phyloP scores from a whole-genome alignment of 1,140 invertebrate genomes.

The Drosophila sproati region DNA sequence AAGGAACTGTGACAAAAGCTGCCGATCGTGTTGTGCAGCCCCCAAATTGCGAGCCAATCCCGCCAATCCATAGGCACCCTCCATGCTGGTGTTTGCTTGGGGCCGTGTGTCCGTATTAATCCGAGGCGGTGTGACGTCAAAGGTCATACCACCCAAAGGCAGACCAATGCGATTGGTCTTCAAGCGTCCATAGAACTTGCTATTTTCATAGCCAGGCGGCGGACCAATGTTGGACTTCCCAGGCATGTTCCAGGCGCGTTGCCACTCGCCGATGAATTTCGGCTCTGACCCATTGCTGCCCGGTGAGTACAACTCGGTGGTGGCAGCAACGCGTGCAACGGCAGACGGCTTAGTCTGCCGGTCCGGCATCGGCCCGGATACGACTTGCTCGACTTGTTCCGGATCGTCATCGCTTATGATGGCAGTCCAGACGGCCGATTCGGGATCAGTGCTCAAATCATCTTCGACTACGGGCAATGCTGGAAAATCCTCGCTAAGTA shows the following conservation, averaged over 20 bases:
- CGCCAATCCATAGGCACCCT: conserved; percentile 47
- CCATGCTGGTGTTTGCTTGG: background rate
- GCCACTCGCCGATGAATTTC: conserved; percentile 39
- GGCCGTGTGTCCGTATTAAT: no score
- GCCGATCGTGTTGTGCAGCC: conserved; percentile 18
- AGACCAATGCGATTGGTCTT: conserved; percentile 45
- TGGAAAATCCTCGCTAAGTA: conserved; percentile 65
- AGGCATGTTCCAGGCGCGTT: conserved; percentile 11
- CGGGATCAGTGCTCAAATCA: background rate
- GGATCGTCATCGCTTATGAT: conserved; percentile 49
- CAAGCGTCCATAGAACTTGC: conserved; percentile 38
- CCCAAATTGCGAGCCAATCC: conserved; percentile 46
- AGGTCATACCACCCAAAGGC: conserved; percentile 52
- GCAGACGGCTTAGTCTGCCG: background rate
- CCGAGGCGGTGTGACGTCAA: conserved; percentile 27
- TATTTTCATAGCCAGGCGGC: conserved; percentile 45
- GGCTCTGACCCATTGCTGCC: background rate
- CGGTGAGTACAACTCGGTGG: background rate
- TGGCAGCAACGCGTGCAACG: conserved; percentile 21
- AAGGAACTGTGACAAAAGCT: conserved; percentile 22
- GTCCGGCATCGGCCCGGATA: background rate
- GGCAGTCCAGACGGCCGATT: conserved; percentile 58
- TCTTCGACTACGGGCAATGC: conserved; percentile 51
- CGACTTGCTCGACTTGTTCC: background rate
- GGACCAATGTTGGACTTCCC: background rate